Percentiles rank a stretch among this genome's conserved stretches.
These are phyloP conservation scores for Leptatherina wallacei DNA, from an alignment of 2,797 vertebrate genomes.

Conservation along the genomic window DNA sequence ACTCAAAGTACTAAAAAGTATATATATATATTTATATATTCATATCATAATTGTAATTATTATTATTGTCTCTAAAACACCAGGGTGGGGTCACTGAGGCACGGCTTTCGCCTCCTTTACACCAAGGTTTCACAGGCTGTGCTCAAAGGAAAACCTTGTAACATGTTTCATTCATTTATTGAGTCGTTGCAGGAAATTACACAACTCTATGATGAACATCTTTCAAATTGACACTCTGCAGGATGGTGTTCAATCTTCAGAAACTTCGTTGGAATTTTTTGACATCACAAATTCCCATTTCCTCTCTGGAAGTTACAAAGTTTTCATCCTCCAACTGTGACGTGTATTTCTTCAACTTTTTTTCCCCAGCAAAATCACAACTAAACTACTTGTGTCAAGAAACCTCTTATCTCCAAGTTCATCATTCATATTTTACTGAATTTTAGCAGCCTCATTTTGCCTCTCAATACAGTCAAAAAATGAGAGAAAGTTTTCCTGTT, in stretches of 20 bases:
- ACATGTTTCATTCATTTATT: constrained; percentile 4
- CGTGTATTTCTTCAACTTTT: not conserved
- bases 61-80: constrained; percentile 71
- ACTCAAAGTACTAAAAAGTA: constrained; percentile 80
- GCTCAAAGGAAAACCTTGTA: constrained; percentile 39
- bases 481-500: not conserved
- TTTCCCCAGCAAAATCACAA: constrained; percentile 25
- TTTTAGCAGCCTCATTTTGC: constrained; percentile 4
- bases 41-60: constrained; percentile 56
- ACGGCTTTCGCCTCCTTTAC: constrained; percentile 67
- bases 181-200: not conserved
- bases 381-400: constrained; percentile 20
- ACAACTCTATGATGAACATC: not conserved
- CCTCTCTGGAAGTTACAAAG: constrained; percentile 23
- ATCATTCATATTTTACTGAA: not conserved
- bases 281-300: not conserved
- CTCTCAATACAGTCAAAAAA: constrained; percentile 1
- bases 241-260: not conserved
- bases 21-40: constrained; percentile 63
- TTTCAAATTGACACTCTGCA: not conserved
- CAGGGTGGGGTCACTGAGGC: constrained; percentile 70
- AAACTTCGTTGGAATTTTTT: not conserved
- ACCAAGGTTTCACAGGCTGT: constrained; percentile 53
- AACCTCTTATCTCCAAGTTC: constrained; percentile 35
- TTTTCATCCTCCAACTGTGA: constrained; percentile 22